Evolutionary conservation across 2,113 vertebrate species (phyloP), one percentile per base, ranked within the genome.

Genomic region (Ceratotherium simum): DNA sequence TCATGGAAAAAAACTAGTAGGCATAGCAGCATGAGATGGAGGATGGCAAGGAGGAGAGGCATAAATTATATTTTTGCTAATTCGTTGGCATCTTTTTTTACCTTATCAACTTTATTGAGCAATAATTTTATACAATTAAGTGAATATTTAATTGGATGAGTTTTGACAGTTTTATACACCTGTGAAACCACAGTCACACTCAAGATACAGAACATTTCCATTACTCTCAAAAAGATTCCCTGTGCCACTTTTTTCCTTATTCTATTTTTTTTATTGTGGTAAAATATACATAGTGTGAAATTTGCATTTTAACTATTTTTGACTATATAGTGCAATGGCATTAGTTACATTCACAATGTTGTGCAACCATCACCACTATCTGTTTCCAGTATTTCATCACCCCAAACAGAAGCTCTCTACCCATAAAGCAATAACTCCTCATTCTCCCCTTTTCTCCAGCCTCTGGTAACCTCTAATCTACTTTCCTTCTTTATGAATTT

Each of bases 81-180:
- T 96, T 96, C 95, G 87, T 89, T 95, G 31, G 56, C 96, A 12
- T 80, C 70, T 97, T 90, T 91, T 91, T 82, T 73, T 10, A 86
- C 76, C 76, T 96, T 92, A 62, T 84, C 95, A 93, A 91, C 84
- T 96, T 97, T 96, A 96, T 80, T 94, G 95, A 96, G 88, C 91
- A 95, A 76, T 95, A 88, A 97, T 91, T 97, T 96, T 62, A 88
- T 90, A 27, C 72, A 96, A 64, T 96, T 96, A 96, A 95, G 82
- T 90, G 69, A 95, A 97, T 91, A 27, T 91, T 92, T 98, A 96
- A 94, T 91, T 95, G 69, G 91, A n/a, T 96, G 75, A 84, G 85
- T 97, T 96, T 83, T 83, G 89, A 88, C 91, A 80, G 91, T 97
- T 97, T 92, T 83, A 92, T 88, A 27, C 3, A 33, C 39, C 64